Percentiles rank a stretch among this genome's conserved stretches.
phyloP scores from a whole-genome alignment of 2,888 invertebrate genomes.

The Chrysina gloriosa region DNA sequence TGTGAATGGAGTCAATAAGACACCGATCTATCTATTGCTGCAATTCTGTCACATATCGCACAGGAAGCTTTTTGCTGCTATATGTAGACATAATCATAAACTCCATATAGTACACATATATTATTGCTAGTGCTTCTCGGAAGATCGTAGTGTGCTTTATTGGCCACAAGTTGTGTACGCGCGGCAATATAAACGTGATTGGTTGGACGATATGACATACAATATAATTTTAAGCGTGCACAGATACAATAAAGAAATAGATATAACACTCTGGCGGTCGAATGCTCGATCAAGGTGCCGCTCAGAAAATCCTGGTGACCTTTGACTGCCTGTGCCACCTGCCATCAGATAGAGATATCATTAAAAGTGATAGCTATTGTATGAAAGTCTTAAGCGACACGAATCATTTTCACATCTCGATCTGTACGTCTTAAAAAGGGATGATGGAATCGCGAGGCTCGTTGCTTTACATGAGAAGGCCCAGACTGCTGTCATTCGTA shows the following conservation, averaged over 20 bases:
- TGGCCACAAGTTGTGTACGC: not conserved
- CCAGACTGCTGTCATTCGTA: conserved; percentile 9
- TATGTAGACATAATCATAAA: too few species aligned
- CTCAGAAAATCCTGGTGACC: conserved; percentile 54
- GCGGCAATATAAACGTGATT: conserved; percentile 24
- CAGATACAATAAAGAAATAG: conserved; percentile 21
- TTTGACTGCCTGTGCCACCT: conserved; percentile 59
- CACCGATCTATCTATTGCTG: too few species aligned
- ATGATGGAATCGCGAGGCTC: not conserved
- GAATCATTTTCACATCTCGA: conserved; percentile 41
- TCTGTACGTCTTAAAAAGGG: conserved; percentile 27
- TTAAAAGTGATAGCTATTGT: conserved; percentile 58
- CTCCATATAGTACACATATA: not conserved
- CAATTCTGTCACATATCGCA: too few species aligned
- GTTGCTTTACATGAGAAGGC: conserved; percentile 1
- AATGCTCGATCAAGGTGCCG: conserved; percentile 48
- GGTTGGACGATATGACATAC: conserved; percentile 12
- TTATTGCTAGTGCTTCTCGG: not conserved
- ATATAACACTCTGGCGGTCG: conserved; percentile 22
- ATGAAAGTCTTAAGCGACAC: conserved; percentile 39
- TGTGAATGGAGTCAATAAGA: too few species aligned
- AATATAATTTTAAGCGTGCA: conserved; percentile 27
- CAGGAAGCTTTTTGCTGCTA: too few species aligned
- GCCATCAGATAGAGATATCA: conserved; percentile 61
- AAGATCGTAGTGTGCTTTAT: not conserved